Base-by-base conservation (phyloP, 2,797 vertebrate species). In the Rhodeus uyekii region DNA sequence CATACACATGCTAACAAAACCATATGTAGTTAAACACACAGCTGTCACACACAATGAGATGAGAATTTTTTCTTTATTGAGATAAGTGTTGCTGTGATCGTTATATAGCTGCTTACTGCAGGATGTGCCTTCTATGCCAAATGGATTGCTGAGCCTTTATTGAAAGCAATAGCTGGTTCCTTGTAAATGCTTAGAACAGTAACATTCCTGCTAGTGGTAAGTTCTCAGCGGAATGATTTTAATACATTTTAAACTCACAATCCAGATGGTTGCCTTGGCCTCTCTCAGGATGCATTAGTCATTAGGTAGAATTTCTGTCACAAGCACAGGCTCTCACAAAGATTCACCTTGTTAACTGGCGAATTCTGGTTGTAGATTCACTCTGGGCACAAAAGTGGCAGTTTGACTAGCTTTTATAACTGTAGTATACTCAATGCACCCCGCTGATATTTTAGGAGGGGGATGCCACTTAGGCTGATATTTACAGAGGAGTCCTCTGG, bases 351-450 rank as follows among this genome's bases (percentile, higher is more conserved):
- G 74, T 46, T 78, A 81, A 69, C 53, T 78, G 38, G 83, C 61
- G 55, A 65, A 83, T 83, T 84, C 34, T 82, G 48, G 42, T 75
- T 69, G 65, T 83, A 71, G 80, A 81, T 77, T 82, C 84, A 58
- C 69, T 82, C 39, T 69, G 76, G 64, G 75, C 73, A n/a, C 24
- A 32, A 38, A 74, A 78, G 64, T 50, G 16, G 44, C 3, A 16
- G 58, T 78, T 83, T 83, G 76, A 73, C 27, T 44, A 22, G 14
- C 58, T 53, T 67, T 68, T 58, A 50, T 32, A 74, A 46, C 44
- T 44, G 27, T 29, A 19, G 24, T 34, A 63, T 34, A 48, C 55
- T 53, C 44, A 60, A 76, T 0, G 38, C 39, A 55, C 46, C 19
- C 76, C 16, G 38, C 76, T 64, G 29, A 73, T 74, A 63, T 81